Evolutionary conservation across 2,888 invertebrate species (phyloP).

Genomic region (Nomada hirtipes): DNA sequence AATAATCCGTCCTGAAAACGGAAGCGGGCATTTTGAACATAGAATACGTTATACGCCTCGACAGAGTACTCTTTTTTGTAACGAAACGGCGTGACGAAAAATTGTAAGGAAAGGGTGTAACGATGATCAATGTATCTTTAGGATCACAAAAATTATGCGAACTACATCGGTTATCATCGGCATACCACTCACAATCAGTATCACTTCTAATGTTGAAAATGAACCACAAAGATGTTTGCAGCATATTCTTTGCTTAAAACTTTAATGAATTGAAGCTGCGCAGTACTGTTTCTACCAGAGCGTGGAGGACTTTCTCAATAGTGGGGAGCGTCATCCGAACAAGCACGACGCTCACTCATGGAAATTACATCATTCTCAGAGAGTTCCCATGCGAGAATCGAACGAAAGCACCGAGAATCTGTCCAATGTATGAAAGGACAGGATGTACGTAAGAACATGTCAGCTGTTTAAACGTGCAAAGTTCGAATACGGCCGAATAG

Average conservation of each 20-base stretch:
- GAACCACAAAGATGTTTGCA: no score
- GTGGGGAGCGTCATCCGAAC: constrained; percentile 5
- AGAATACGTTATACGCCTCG: no score
- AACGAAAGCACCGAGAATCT: constrained; percentile 37
- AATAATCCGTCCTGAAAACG: neutral
- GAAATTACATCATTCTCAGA: neutral
- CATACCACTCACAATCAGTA: no score
- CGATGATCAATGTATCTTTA: no score
- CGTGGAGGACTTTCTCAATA: neutral
- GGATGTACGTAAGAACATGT: neutral
- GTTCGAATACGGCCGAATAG: constrained; percentile 36
- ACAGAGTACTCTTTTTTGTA: no score
- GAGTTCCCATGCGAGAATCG: constrained; percentile 9
- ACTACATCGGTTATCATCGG: no score
- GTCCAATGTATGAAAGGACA: constrained; percentile 13
- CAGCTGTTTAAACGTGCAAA: constrained; percentile 17
- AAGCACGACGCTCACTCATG: neutral
- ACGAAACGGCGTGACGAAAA: no score
- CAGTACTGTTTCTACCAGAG: neutral
- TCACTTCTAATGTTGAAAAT: no score
- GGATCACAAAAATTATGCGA: no score
- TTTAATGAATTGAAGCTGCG: no score
- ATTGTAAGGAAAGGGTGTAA: no score
- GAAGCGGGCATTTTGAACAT: neutral
- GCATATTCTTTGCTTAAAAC: no score